A percentile compares a stretch with the other conserved stretches of the same genome.
Conservation (phyloP, 2,797 vertebrate species). For the Capromys pilorides region DNA sequence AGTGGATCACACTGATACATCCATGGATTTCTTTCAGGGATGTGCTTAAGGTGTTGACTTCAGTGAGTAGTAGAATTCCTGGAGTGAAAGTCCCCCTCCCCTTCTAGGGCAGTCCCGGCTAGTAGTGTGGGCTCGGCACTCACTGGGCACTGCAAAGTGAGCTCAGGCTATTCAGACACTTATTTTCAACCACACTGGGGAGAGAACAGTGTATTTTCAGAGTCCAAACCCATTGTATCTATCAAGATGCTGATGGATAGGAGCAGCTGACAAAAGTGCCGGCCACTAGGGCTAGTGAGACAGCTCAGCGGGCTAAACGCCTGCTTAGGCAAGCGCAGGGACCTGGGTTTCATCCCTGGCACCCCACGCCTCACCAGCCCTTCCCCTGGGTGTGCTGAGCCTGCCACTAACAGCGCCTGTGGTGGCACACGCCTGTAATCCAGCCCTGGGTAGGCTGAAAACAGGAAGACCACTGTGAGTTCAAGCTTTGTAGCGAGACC, state of each 20-base stretch:
- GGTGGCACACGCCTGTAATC: no score
- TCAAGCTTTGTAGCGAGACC: no score
- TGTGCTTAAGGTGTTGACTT: neutral
- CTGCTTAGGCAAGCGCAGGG: no score
- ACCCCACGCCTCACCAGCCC: no score
- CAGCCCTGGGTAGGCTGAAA: no score
- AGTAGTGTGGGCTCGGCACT: neutral
- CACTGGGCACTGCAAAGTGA: neutral
- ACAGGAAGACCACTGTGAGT: no score
- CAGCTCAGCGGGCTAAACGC: no score
- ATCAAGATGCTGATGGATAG: neutral
- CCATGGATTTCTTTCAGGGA: neutral
- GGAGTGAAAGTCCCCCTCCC: neutral
- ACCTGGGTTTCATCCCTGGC: no score
- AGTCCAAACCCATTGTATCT: neutral
- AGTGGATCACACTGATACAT: slow-evolving; percentile 38
- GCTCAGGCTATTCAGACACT: neutral
- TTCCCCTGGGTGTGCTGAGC: no score
- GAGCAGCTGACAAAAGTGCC: neutral
- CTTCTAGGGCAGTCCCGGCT: neutral
- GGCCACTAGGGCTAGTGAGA: neutral
- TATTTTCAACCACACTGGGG: neutral
- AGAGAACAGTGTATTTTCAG: neutral
- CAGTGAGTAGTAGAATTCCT: neutral
- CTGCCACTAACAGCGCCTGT: no score